These are phyloP conservation scores for Drosophila chauvacae DNA, from an alignment of 1,140 invertebrate genomes.

Conservation along the genomic window DNA sequence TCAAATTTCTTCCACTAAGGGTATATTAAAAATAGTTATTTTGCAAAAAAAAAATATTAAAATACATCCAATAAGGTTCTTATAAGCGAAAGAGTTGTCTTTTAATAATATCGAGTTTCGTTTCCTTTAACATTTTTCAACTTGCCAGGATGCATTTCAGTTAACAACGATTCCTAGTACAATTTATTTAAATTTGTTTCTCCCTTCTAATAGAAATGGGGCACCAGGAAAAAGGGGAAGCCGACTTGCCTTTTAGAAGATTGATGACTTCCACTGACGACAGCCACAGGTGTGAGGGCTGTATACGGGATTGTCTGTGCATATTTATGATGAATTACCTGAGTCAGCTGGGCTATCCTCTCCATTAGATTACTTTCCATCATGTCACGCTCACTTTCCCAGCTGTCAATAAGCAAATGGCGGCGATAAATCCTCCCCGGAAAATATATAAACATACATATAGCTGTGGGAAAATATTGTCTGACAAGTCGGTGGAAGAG, in stretches of 20 bases:
- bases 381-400: conserved; percentile 57
- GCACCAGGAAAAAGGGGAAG: conserved; percentile 9
- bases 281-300: conserved; percentile 51
- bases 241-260: conserved; percentile 44
- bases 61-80: not conserved
- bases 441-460: not conserved
- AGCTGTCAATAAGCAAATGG: conserved; percentile 79
- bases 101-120: not conserved
- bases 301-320: conserved; percentile 18
- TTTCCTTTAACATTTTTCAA: conserved; percentile 10
- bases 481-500: conserved; percentile 46
- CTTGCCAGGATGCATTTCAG: conserved; percentile 3
- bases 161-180: conserved; percentile 6
- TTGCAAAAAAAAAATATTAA: not conserved
- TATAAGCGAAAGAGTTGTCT: not conserved
- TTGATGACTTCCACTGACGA: conserved; percentile 47
- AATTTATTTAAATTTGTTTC: conserved; percentile 36
- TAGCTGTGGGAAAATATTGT: conserved; percentile 16
- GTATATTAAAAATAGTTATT: no score
- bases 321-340: conserved; percentile 78
- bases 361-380: conserved; percentile 69
- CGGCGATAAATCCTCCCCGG: conserved; percentile 61
- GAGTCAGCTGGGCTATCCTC: conserved; percentile 37
- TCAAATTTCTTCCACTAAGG: no score
- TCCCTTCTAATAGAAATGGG: not conserved